A percentile compares a stretch with the other conserved stretches of the same genome.
Evolutionary conservation across 2,888 invertebrate species (phyloP).

Genomic region (Machimus rusticus): DNA sequence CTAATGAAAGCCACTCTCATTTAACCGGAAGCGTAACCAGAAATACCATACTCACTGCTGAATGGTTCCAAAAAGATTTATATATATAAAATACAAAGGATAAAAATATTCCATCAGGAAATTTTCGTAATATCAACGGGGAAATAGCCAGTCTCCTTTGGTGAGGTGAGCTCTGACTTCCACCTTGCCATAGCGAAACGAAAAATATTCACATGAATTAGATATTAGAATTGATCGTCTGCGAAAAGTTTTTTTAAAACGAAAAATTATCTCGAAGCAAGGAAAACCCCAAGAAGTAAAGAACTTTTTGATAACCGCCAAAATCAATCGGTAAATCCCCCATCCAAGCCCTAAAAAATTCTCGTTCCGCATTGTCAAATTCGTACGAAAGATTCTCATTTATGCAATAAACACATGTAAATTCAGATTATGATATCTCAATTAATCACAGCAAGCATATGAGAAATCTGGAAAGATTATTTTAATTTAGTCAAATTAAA

Average conservation of each 20-base stretch:
- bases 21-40: conserved; percentile 70
- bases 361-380: background rate
- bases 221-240: too few relatives aligned
- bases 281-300: background rate
- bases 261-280: too few relatives aligned
- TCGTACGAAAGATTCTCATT: background rate
- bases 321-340: background rate
- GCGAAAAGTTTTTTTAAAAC: background rate
- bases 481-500: too few relatives aligned
- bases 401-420: background rate
- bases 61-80: conserved; percentile 73
- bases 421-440: background rate
- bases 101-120: conserved; percentile 9
- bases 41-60: conserved; percentile 69
- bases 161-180: conserved; percentile 77
- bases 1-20: conserved; percentile 75
- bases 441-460: too few relatives aligned
- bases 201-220: conserved; percentile 61
- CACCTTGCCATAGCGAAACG: conserved; percentile 74
- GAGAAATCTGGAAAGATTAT: too few relatives aligned
- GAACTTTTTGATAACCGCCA: background rate
- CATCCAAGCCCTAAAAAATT: background rate
- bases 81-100: conserved; percentile 54
- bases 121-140: conserved; percentile 66
- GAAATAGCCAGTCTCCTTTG: conserved; percentile 79